These are phyloP conservation scores for Pimpla rufipes DNA, from an alignment of 2,888 invertebrate genomes.

Conservation along the genomic window DNA sequence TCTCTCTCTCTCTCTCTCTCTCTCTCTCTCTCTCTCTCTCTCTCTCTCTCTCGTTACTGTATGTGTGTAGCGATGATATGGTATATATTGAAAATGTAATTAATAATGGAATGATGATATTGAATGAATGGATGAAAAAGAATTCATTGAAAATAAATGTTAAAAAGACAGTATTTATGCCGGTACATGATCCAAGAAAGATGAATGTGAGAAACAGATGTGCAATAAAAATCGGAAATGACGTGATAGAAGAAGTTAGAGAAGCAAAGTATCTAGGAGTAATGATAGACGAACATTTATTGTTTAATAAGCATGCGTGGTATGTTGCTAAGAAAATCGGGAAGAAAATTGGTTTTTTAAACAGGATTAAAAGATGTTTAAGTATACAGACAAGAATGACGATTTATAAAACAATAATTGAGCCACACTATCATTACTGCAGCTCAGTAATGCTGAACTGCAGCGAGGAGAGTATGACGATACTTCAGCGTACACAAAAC, in stretches of 20 bases:
- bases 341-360: neutral
- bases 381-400: neutral
- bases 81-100: neutral
- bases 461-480: neutral
- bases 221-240: neutral
- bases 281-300: neutral
- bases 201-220: neutral
- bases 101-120: neutral
- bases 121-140: neutral
- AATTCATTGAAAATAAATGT: neutral
- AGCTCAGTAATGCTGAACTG: neutral
- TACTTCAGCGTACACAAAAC: neutral
- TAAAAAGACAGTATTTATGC: neutral
- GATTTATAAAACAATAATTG: neutral
- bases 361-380: neutral
- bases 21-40: too few species aligned
- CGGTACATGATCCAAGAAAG: neutral
- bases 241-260: neutral
- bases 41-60: too few species aligned
- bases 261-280: neutral
- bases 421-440: neutral
- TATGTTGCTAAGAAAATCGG: neutral
- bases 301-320: neutral
- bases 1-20: too few species aligned
- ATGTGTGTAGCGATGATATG: neutral